Conservation (phyloP, 2,797 vertebrate species). For the Otus scops region DNA sequence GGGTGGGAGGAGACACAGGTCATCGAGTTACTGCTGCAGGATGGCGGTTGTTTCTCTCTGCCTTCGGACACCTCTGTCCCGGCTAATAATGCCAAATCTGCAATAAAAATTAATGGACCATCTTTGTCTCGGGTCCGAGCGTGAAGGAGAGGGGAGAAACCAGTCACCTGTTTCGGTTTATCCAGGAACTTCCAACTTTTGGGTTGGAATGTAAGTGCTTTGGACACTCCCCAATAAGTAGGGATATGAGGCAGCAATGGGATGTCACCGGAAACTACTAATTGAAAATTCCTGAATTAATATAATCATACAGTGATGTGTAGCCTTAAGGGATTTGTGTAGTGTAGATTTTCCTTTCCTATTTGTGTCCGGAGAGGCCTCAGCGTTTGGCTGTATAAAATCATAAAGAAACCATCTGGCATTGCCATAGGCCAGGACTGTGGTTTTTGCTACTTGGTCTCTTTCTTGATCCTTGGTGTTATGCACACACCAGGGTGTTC, state of each 20-base stretch:
- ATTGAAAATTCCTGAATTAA: neutral
- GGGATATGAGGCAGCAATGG: neutral
- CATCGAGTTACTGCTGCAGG: neutral
- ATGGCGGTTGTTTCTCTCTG: neutral
- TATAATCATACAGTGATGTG: neutral
- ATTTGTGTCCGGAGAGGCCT: neutral
- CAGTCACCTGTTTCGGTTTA: neutral
- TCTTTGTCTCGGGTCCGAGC: neutral
- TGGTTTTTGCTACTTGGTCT: neutral
- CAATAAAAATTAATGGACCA: too few species aligned
- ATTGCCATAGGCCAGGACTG: neutral
- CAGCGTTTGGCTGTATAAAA: neutral
- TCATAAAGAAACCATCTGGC: fast-evolving
- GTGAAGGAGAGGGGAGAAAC: neutral
- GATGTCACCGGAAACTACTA: neutral
- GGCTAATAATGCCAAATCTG: neutral
- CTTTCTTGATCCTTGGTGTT: neutral
- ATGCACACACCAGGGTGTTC: fast-evolving
- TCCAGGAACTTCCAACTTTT: neutral
- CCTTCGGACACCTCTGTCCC: neutral
- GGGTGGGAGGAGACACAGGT: neutral
- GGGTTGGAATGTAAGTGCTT: neutral
- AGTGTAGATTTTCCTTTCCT: neutral
- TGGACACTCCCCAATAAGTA: neutral
- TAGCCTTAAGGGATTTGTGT: neutral